Conservation (phyloP, 2,888 invertebrate species). For the Agapetus fuscipes region DNA sequence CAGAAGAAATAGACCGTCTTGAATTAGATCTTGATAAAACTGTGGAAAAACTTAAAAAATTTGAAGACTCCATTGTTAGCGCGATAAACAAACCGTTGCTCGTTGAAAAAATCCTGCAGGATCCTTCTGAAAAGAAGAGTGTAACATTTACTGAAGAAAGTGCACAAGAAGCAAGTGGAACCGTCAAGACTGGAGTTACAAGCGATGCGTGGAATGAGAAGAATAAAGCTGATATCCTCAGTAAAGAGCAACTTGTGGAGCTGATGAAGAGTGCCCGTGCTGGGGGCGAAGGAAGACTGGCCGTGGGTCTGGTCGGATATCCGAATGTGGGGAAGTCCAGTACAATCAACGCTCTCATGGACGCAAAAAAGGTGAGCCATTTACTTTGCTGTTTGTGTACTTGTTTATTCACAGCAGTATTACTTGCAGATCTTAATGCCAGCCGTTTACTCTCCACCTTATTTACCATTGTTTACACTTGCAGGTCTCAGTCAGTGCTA, state of each 20-base stretch:
- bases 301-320: constrained; percentile 94
- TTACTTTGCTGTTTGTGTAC: neutral
- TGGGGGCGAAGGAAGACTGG: constrained; percentile 48
- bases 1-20: constrained; percentile 42
- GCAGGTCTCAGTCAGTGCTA: constrained; percentile 81
- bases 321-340: constrained; percentile 99
- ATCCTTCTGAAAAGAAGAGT: constrained; percentile 6
- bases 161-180: neutral
- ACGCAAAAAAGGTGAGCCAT: constrained; percentile 65
- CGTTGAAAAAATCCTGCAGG: neutral
- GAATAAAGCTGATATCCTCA: constrained; percentile 53
- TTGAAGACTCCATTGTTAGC: too few species aligned
- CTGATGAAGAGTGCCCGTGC: constrained; percentile 56
- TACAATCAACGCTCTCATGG: constrained; percentile 89
- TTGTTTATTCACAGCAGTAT: too few species aligned
- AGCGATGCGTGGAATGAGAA: constrained; percentile 21
- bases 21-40: constrained; percentile 44
- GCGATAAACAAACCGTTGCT: too few species aligned
- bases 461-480: neutral
- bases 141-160: neutral
- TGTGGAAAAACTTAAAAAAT: constrained; percentile 44
- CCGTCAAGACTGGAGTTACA: neutral
- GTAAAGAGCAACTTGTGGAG: constrained; percentile 58
- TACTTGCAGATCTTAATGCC: too few species aligned
- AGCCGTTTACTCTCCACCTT: too few species aligned